A percentile compares a stretch with the other conserved stretches of the same genome.
Evolutionary conservation across 2,888 invertebrate genomes (phyloP).

Genomic region (Drosophila prostipennis): DNA sequence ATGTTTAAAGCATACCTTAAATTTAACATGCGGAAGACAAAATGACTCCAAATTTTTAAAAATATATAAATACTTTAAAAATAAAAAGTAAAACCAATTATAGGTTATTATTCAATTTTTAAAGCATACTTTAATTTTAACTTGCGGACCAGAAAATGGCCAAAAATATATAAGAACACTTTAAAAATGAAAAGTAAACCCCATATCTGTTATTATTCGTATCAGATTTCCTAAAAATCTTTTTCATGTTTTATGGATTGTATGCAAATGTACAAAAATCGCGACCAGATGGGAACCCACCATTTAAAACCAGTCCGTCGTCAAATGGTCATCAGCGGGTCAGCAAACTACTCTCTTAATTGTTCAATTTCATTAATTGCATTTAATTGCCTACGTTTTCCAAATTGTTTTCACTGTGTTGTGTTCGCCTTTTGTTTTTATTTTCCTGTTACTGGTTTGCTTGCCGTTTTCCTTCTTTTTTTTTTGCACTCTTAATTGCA

Average conservation of each 20-base stretch:
- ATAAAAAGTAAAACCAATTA: too few relatives aligned
- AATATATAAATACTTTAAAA: too few relatives aligned
- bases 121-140: too few relatives aligned
- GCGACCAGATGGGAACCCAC: neutral
- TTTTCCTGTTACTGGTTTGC: constrained; percentile 50
- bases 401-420: constrained; percentile 42
- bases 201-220: too few relatives aligned
- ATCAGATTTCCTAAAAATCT: neutral
- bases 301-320: constrained; percentile 18
- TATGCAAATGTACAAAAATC: constrained; percentile 23
- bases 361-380: constrained; percentile 74
- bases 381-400: constrained; percentile 68
- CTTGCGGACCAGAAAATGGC: too few relatives aligned
- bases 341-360: constrained; percentile 52
- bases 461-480: neutral
- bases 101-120: too few relatives aligned
- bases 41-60: too few relatives aligned
- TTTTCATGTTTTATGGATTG: constrained; percentile 4
- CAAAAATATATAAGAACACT: too few relatives aligned
- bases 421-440: constrained; percentile 28
- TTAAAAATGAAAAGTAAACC: too few relatives aligned
- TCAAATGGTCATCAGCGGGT: constrained; percentile 28
- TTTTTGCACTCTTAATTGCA: constrained; percentile 60
- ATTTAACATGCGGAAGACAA: too few relatives aligned
- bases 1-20: too few relatives aligned